Evolutionary conservation across 2,888 invertebrate genomes (phyloP), one percentile per base, ranked within the genome.

Genomic region (Ichneumoninae sp.): DNA sequence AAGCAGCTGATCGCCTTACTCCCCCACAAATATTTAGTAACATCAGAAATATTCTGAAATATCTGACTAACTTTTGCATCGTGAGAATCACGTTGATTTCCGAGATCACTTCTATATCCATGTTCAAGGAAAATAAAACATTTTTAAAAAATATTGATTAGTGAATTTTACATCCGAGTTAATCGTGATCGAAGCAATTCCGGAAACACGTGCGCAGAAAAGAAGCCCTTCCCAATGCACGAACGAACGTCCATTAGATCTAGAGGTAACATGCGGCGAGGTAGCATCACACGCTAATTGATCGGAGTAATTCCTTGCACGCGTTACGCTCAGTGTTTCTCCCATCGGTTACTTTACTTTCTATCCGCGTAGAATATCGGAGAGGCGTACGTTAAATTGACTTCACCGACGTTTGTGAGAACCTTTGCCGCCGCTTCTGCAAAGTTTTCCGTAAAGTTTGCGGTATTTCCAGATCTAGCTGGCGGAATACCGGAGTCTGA

Each of bases 271-370:
- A 65, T 57, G 26, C 26, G 10, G 26, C 13, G 16, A 47, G 44
- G 44, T 47, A 47, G 16, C 44, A 57, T 57, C 8, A 4, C 57
- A 62, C 33, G 65, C 74, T 80, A 80, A 80, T 81, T 60, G 62
- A 65, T 76, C 52, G 16, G 69, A 54, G 52, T 19, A 75, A 75
- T 76, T 81, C 75, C 65, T 62, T 44, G 54, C 75, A 81, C 81
- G 81, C 75, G 70, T 76, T 54, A 62, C 62, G 60, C 75, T 68
- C 66, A 80, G 72, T 69, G 81, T 76, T 81, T 81, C 75, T 76
- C 75, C 70, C 81, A 81, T 81, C 81, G 70, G 76, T 81, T 81
- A 70, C 70, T 81, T 70, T 75, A 81, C 81, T 81, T 81, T 81
- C 81, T 81, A 81, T 70, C 74, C 44, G 75, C 22, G 44, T 68